Evolutionary conservation across 2,113 vertebrate genomes (phyloP).

Genomic region (Stomatorhinus ivindoensis): DNA sequence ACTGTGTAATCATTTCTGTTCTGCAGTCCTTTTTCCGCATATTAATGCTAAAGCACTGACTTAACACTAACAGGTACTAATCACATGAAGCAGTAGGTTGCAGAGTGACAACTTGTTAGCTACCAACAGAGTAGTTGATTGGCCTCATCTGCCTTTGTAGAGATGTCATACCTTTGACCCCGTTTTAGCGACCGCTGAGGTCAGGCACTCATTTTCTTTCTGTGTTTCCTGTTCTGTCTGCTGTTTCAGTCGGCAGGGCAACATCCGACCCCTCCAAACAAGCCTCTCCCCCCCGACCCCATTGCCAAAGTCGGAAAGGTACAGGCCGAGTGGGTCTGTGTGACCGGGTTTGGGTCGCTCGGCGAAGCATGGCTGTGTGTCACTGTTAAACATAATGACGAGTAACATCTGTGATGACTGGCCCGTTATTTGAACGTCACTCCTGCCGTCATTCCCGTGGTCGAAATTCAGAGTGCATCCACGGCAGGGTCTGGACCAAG

Average conservation of each 20-base stretch:
- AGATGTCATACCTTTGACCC: not conserved
- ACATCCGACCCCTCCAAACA: slow-evolving; percentile 65
- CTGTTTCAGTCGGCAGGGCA: slow-evolving; percentile 42
- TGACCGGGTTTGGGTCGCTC: not conserved
- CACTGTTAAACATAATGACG: not conserved
- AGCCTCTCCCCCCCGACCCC: slow-evolving; percentile 79
- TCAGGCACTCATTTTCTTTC: not conserved
- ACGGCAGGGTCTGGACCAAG: not conserved
- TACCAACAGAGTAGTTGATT: not conserved
- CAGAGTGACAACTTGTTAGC: not conserved
- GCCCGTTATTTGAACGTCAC: not conserved
- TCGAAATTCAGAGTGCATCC: not conserved
- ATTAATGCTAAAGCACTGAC: not conserved
- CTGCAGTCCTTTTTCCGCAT: not conserved
- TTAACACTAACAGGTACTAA: not conserved
- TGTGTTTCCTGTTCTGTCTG: slow-evolving; percentile 31
- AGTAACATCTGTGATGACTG: not conserved
- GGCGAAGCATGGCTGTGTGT: not conserved
- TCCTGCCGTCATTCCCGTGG: not conserved
- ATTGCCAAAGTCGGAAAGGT: slow-evolving; percentile 61
- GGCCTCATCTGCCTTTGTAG: not conserved
- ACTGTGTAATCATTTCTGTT: not conserved
- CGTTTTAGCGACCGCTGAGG: not conserved
- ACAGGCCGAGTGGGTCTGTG: slow-evolving; percentile 37
- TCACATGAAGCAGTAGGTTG: not conserved